Percentiles rank a stretch among this genome's conserved stretches.
Evolutionary conservation across 2,113 vertebrate species (phyloP).

Genomic region (Uropsilus gracilis): DNA sequence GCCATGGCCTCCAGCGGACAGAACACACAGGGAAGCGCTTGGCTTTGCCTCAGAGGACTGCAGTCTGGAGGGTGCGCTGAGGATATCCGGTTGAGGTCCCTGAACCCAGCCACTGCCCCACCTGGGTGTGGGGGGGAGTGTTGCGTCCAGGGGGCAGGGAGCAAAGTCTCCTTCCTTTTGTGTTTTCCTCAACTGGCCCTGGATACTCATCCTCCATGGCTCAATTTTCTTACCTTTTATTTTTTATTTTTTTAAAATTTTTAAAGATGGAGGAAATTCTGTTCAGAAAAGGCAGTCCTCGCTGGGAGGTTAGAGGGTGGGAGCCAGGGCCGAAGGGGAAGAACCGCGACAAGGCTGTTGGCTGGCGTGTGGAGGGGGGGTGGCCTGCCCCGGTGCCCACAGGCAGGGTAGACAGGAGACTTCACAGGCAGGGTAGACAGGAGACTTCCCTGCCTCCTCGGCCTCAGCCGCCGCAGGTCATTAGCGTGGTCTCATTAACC

Average conservation of each 20-base stretch:
- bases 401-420: background rate
- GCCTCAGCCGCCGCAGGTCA: background rate
- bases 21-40: background rate
- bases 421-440: background rate
- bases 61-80: background rate
- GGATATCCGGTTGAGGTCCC: background rate
- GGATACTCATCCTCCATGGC: background rate
- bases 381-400: background rate
- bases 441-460: background rate
- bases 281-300: background rate
- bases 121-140: background rate
- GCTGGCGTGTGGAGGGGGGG: background rate
- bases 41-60: background rate
- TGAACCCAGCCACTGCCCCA: rapidly evolving
- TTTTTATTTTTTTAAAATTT: background rate
- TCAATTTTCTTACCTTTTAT: background rate
- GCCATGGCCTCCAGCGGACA: rapidly evolving
- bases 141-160: background rate
- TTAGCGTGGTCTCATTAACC: conserved; percentile 2
- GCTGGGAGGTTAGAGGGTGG: background rate
- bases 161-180: background rate
- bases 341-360: rapidly evolving
- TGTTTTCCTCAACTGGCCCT: background rate
- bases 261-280: background rate
- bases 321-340: background rate